A percentile compares a stretch with the other conserved stretches of the same genome.
These are phyloP conservation scores for Epinotia ramella DNA, from an alignment of 2,888 invertebrate species.

Conservation along the genomic window DNA sequence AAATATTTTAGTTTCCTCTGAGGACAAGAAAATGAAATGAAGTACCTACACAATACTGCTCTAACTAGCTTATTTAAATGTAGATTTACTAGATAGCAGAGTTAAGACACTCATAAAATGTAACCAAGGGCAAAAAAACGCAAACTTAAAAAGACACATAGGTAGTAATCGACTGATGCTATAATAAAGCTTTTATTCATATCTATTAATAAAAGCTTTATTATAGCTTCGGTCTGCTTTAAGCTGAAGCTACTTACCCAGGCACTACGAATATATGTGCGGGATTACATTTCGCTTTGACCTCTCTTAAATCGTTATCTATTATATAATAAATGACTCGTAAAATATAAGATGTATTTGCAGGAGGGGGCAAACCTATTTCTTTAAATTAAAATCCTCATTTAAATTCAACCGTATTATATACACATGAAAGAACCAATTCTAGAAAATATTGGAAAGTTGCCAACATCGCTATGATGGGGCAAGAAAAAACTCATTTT, in stretches of 20 bases:
- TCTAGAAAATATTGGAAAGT: constrained; percentile 15
- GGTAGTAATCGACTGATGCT: too few relatives aligned
- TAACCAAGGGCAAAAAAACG: background rate
- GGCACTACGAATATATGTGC: too few relatives aligned
- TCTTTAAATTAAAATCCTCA: background rate
- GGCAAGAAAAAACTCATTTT: constrained; percentile 18
- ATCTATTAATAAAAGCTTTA: too few relatives aligned
- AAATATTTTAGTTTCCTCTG: background rate
- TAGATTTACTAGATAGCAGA: background rate
- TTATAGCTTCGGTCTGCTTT: too few relatives aligned
- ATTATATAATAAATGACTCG: too few relatives aligned
- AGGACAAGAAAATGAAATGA: background rate
- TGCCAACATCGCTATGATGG: constrained; percentile 15
- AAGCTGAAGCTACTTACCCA: too few relatives aligned
- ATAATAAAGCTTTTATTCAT: too few relatives aligned
- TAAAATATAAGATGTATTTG: too few relatives aligned
- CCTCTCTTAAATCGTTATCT: too few relatives aligned
- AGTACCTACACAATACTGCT: background rate
- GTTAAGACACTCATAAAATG: background rate
- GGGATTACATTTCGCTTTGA: too few relatives aligned
- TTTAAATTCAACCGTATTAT: constrained; percentile 5
- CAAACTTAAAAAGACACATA: too few relatives aligned
- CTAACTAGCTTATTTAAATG: background rate
- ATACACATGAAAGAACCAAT: background rate
- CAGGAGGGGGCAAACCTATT: background rate